These are phyloP conservation scores for Mesocentrotus franciscanus DNA, from an alignment of 53 echinoderm and acorn worm species.

Conservation along the genomic window DNA sequence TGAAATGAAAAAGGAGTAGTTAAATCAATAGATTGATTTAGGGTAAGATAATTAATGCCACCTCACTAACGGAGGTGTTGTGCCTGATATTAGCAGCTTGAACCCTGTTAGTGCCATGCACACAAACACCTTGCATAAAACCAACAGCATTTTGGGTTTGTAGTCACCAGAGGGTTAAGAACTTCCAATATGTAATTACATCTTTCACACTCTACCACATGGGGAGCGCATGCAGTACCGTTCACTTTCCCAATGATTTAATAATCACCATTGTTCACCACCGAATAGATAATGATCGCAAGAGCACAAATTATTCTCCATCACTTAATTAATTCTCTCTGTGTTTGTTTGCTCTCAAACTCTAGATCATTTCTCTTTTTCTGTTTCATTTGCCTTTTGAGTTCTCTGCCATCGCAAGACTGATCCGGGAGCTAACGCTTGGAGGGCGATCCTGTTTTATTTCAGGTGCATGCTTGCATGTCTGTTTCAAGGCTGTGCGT, in stretches of 20 bases:
- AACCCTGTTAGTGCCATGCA: not conserved
- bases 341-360: constrained; percentile 28
- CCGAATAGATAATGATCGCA: not conserved
- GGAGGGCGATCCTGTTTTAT: constrained; percentile 27
- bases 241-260: constrained; percentile 30
- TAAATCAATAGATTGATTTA: constrained; percentile 45
- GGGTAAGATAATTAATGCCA: constrained; percentile 35
- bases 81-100: not conserved
- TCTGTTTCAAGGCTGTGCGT: constrained; percentile 36
- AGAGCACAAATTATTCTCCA: not conserved
- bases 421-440: not conserved
- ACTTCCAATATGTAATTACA: not conserved
- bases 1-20: constrained; percentile 1
- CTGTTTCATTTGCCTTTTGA: not conserved
- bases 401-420: not conserved
- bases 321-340: constrained; percentile 38
- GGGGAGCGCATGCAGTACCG: not conserved
- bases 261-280: constrained; percentile 44
- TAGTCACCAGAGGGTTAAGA: not conserved
- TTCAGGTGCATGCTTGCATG: constrained; percentile 50
- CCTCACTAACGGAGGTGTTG: not conserved
- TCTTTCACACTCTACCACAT: not conserved
- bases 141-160: not conserved
- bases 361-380: constrained; percentile 15
- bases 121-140: not conserved